Evolutionary conservation across 2,888 invertebrate genomes (phyloP).

Genomic region (Trissolcus brochymenae): DNA sequence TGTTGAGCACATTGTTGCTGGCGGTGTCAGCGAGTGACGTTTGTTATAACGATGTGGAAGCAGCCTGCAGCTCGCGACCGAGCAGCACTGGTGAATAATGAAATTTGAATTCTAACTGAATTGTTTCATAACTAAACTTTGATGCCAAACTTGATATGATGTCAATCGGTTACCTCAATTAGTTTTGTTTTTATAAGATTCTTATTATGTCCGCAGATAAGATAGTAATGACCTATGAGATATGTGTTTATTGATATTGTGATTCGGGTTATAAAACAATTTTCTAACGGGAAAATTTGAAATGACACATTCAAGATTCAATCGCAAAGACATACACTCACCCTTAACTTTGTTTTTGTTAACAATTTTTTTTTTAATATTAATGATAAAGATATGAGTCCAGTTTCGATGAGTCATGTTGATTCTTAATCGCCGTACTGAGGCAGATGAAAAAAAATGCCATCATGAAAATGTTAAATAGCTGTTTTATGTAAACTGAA

Average conservation of each 20-base stretch:
- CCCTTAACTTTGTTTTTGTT: too few species aligned
- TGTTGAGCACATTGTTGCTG: constrained; percentile 78
- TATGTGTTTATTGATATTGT: constrained; percentile 18
- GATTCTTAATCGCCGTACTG: too few species aligned
- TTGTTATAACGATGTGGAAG: constrained; percentile 81
- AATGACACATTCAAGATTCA: background rate
- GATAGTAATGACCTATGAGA: constrained; percentile 25
- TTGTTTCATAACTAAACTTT: too few species aligned
- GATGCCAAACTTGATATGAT: background rate
- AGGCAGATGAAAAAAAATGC: too few species aligned
- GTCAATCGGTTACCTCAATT: background rate
- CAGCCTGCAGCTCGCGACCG: constrained; percentile 79
- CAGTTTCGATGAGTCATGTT: too few species aligned
- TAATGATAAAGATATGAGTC: too few species aligned
- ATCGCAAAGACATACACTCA: too few species aligned
- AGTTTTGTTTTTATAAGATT: constrained; percentile 4
- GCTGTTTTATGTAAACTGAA: too few species aligned
- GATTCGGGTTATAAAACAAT: background rate
- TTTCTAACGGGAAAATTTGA: background rate
- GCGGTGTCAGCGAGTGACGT: constrained; percentile 78
- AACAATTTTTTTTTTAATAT: too few species aligned
- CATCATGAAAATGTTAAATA: too few species aligned
- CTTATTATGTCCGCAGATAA: constrained; percentile 2
- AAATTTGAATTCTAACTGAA: background rate
- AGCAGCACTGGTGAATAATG: constrained; percentile 20